Evolutionary conservation across 1,140 invertebrate genomes (phyloP), one percentile per base, ranked within the genome.

Genomic region (Neodiprion virginianus): DNA sequence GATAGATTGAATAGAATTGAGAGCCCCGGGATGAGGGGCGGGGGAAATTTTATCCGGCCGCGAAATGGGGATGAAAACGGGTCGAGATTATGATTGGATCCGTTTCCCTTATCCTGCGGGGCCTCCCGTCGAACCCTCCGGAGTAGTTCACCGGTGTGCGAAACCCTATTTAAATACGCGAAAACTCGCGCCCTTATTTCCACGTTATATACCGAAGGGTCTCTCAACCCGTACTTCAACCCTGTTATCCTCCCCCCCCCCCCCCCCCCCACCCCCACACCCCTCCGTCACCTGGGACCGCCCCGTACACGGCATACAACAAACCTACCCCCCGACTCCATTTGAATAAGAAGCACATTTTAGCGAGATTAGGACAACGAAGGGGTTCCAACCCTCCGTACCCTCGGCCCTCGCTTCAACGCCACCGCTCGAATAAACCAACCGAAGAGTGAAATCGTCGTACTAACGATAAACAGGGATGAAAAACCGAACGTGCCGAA

Each of bases 341-440:
- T 69, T 69, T 69, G 40, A 69, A 69, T 69, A 69, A 69, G 40
- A 47, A 47, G 67, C 17, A 69, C 67, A 69, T 69, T 69, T 69
- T 69, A 69, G 67, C 67, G 67, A 69, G 67, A 69, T 69, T 7
- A 69, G 67, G 67, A 69, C 40, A 69, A 69, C 67, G 67, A 7
- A 69, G 40, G 67, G 67, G 67, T 69, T 21, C 8, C 14, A 12
- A 69, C 21, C 67, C 12, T 14, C 17, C 17, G 12, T 69, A 21
- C 67, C 11, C 21, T 17, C 12, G 17, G 17, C 17, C 17, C 7
- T 17, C 61, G 12, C 12, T 14, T 14, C 61, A 65, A 14, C 61
- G 61, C 12, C 61, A 4, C 61, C 17, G 12, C 12, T 17, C 12
- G 17, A 21, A 21, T 65, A 14, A 14, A 4, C 61, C 23, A 23